phyloP scores from a whole-genome alignment of 2,113 vertebrate species.

The Nothocercus nigrocapillus region DNA sequence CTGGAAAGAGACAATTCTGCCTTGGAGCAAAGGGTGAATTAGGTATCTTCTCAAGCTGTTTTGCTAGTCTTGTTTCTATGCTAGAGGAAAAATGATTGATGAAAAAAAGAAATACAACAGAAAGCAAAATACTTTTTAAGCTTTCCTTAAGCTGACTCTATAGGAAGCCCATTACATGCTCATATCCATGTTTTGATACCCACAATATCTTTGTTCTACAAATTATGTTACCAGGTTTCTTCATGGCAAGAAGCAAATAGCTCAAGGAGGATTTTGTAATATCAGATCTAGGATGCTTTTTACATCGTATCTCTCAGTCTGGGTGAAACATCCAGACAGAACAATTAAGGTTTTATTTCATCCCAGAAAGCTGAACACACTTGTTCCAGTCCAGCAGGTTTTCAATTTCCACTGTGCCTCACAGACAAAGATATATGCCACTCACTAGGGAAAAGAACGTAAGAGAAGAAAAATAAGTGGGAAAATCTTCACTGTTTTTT shows the following conservation, averaged over 20 bases:
- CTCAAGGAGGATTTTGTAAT: not conserved
- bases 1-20: not conserved
- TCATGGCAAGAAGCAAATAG: not conserved
- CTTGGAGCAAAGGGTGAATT: not conserved
- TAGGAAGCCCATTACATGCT: not conserved
- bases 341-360: slow-evolving; percentile 28
- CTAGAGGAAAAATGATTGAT: not conserved
- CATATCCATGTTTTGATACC: not conserved
- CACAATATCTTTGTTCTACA: not conserved
- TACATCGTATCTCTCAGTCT: not conserved
- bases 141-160: not conserved
- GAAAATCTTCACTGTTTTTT: not conserved
- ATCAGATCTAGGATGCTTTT: not conserved
- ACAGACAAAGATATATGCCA: not conserved
- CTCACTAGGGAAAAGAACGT: not conserved
- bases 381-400: not conserved
- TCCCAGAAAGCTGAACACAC: not conserved
- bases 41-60: not conserved
- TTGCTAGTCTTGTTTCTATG: not conserved
- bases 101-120: not conserved
- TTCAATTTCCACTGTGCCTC: slow-evolving; percentile 27
- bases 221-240: not conserved
- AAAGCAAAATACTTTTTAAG: not conserved
- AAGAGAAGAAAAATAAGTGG: slow-evolving; percentile 13
- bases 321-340: not conserved